Conservation (phyloP, 2,113 vertebrate genomes). For the Gallinago media region DNA sequence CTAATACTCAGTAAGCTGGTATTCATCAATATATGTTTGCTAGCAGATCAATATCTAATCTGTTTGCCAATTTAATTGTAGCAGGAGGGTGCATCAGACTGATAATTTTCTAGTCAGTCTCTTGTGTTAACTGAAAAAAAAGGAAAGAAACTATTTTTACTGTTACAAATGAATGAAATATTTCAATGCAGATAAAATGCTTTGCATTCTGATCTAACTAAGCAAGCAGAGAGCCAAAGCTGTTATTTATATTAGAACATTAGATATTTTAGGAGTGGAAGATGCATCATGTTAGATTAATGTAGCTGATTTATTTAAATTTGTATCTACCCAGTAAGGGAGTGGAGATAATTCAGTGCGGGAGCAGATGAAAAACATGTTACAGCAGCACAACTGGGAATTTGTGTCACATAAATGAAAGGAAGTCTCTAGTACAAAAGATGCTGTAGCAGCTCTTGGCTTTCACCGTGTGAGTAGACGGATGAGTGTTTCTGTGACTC, state of each 20-base stretch:
- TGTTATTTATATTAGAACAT: constrained; percentile 15
- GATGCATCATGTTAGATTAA: constrained; percentile 34
- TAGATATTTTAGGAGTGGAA: neutral
- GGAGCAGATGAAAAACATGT: constrained; percentile 35
- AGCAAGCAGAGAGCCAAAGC: neutral
- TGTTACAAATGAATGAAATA: neutral
- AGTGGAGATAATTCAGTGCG: constrained; percentile 30
- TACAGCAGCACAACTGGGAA: constrained; percentile 40
- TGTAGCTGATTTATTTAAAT: constrained; percentile 16
- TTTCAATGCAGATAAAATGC: neutral
- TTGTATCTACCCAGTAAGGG: neutral
- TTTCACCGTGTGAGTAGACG: neutral
- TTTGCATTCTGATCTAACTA: constrained; percentile 8
- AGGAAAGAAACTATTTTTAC: neutral
- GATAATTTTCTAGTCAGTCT: constrained; percentile 8
- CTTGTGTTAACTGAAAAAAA: neutral
- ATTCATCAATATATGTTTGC: constrained; percentile 39
- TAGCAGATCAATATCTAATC: constrained; percentile 59
- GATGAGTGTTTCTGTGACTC: constrained; percentile 4
- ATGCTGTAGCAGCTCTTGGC: constrained; percentile 23
- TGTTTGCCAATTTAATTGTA: constrained; percentile 51
- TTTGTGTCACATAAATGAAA: constrained; percentile 61
- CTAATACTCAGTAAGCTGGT: constrained; percentile 51
- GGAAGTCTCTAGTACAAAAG: constrained; percentile 28
- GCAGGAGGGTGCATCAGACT: constrained; percentile 25